phyloP scores from a whole-genome alignment of 2,113 vertebrate species.

The Planiliza haematocheilus region DNA sequence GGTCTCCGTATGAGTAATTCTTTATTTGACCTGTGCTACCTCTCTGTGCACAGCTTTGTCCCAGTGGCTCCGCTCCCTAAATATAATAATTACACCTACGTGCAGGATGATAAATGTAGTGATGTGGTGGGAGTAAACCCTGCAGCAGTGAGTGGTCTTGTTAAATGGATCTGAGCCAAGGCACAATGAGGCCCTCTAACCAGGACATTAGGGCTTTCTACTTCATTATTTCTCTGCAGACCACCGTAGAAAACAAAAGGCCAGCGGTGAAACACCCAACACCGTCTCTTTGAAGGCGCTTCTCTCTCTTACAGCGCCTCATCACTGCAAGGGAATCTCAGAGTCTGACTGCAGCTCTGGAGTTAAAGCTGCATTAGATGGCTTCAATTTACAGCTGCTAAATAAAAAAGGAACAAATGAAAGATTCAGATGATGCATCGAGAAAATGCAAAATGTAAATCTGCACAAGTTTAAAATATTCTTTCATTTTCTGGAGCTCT shows the following conservation, averaged over 20 bases:
- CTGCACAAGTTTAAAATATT: too few species aligned
- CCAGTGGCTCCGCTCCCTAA: slow-evolving; percentile 58
- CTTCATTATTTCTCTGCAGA: slow-evolving; percentile 64
- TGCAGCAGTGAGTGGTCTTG: slow-evolving; percentile 31
- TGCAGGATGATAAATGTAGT: slow-evolving; percentile 58
- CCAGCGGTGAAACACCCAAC: slow-evolving; percentile 45
- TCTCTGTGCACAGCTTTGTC: slow-evolving; percentile 38
- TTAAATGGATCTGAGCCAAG: slow-evolving; percentile 55
- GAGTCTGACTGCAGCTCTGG: slow-evolving; percentile 30
- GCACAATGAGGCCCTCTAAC: slow-evolving; percentile 25
- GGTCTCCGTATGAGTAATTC: slow-evolving; percentile 45
- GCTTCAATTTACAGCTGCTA: neutral
- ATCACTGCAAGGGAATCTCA: neutral
- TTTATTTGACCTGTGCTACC: slow-evolving; percentile 47
- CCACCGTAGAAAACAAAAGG: slow-evolving; percentile 53
- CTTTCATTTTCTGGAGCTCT: too few species aligned
- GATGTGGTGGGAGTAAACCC: slow-evolving; percentile 49
- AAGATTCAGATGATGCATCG: neutral
- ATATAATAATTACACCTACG: slow-evolving; percentile 65
- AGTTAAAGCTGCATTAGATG: neutral
- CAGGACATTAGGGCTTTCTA: slow-evolving; percentile 47
- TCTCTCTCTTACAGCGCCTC: slow-evolving; percentile 16
- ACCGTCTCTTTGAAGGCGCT: slow-evolving; percentile 36
- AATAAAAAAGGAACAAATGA: neutral
- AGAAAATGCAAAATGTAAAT: neutral